These are phyloP conservation scores for Dexiosoma caninum DNA, from an alignment of 2,888 invertebrate genomes.

Conservation along the genomic window DNA sequence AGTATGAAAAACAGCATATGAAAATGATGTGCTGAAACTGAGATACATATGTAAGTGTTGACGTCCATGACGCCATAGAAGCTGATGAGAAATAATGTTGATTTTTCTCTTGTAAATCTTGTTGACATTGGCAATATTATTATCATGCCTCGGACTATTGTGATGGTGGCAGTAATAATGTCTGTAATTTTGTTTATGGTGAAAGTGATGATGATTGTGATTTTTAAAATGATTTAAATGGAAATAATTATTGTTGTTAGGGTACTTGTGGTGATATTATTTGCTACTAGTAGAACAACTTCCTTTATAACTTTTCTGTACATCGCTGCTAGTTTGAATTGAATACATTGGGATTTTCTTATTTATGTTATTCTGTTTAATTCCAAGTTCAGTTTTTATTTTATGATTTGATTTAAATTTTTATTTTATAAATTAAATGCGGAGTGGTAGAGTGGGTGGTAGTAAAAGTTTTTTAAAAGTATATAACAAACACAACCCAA, in stretches of 20 bases:
- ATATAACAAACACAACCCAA: conserved; percentile 53
- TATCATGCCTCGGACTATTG: background rate
- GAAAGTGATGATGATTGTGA: conserved; percentile 68
- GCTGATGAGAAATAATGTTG: background rate
- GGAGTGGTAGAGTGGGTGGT: conserved; percentile 46
- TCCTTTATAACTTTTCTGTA: conserved; percentile 77
- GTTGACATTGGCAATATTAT: conserved; percentile 46
- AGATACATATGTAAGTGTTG: conserved; percentile 1
- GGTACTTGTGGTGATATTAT: conserved; percentile 76
- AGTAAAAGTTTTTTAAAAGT: conserved; percentile 42
- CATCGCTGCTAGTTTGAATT: conserved; percentile 72
- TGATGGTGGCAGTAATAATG: conserved; percentile 46
- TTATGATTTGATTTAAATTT: conserved; percentile 23
- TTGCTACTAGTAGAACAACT: conserved; percentile 68
- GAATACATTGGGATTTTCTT: conserved; percentile 31
- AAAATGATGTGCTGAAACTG: conserved; percentile 1
- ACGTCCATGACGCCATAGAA: background rate
- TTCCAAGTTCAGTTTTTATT: conserved; percentile 19
- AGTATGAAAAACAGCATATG: background rate
- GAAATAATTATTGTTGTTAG: conserved; percentile 73
- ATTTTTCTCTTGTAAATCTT: background rate
- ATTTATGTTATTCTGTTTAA: conserved; percentile 27
- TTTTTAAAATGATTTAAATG: conserved; percentile 67
- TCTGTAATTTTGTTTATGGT: conserved; percentile 60
- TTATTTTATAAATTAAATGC: conserved; percentile 27